Base-by-base conservation (phyloP, 2,113 vertebrate species). In the Plestiodon gilberti region DNA sequence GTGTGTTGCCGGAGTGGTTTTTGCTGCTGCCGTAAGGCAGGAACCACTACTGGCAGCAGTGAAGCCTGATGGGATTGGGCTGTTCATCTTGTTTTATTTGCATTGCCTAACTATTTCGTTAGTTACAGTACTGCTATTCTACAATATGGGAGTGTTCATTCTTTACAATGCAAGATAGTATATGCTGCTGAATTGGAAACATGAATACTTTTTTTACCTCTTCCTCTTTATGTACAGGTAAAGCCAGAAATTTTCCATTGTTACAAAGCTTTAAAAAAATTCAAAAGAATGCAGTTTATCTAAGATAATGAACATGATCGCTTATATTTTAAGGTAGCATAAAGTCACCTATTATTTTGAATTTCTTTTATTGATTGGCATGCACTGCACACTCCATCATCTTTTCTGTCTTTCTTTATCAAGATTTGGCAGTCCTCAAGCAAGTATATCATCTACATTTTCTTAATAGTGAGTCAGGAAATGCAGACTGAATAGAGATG, bases 401-500 rank as follows among this genome's bases (percentile, higher is more conserved):
- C 28, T 79, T 90, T 81, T 78, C 93, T 59, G 77, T 61, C 52
- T 92, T 87, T 92, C 85, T 92, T 61, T 88, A 0, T 92, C 81
- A 40, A 65, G 82, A 20, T 90, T 82, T 82, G 88, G 38, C 79
- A 87, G 71, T 76, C 0, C 55, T 10, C 62, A 77, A 61, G 70
- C 64, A 87, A 28, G n/a, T 6, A 9, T 78, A 81, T 82, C 90
- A 3, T 0, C 33, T 43, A 3, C 79, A 2, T 43, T 90, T 83
- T 70, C 11, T 38, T 18, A 89, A 77, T 38, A 90, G 38, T 2
- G 0, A 2, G 33, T 25, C 30, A 83, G 28, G 89, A 88, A 11
- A 55, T 52, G 38, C 17, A 17, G 88, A 64, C 18, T 0, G 0
- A 2, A 6, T 81, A 5, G 59, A 35, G 22, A 1, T 81, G 1